Evolutionary conservation across 2,888 invertebrate species (phyloP).

Genomic region (Lagria hirta): DNA sequence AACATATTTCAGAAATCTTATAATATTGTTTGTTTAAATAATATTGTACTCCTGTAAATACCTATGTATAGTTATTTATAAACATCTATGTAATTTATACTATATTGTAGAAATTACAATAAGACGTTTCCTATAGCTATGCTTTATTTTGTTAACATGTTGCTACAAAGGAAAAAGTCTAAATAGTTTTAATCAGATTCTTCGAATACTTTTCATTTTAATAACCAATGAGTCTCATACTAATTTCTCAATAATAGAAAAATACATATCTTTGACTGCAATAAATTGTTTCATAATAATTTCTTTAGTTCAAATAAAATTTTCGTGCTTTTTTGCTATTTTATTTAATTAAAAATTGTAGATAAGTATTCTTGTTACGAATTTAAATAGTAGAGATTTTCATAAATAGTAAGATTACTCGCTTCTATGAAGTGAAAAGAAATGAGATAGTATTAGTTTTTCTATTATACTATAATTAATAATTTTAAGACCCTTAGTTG

Average conservation of each 20-base stretch:
- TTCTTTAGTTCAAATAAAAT: conserved; percentile 14
- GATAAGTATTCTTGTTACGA: conserved; percentile 51
- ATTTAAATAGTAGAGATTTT: conserved; percentile 45
- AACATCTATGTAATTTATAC: conserved; percentile 43
- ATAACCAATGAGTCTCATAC: conserved; percentile 5
- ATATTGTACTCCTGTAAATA: conserved; percentile 51
- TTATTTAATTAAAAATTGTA: conserved; percentile 38
- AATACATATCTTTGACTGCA: conserved; percentile 47
- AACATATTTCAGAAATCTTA: conserved; percentile 30
- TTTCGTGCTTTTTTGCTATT: conserved; percentile 22
- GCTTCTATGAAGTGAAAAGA: conserved; percentile 47
- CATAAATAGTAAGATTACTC: conserved; percentile 33
- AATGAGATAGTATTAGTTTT: conserved; percentile 26
- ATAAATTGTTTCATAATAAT: conserved; percentile 34
- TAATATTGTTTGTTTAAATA: conserved; percentile 30
- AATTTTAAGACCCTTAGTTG: conserved; percentile 1
- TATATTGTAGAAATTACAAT: conserved; percentile 39
- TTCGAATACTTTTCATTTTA: conserved; percentile 15
- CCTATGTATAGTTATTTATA: conserved; percentile 55
- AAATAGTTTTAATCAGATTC: conserved; percentile 16
- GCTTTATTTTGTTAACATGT: conserved; percentile 31
- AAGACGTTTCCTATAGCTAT: conserved; percentile 34
- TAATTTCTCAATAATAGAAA: conserved; percentile 32
- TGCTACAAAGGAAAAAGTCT: conserved; percentile 9
- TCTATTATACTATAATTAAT: conserved; percentile 18